Evolutionary conservation across 1,140 invertebrate genomes (phyloP).

Genomic region (Antheraea mylitta): DNA sequence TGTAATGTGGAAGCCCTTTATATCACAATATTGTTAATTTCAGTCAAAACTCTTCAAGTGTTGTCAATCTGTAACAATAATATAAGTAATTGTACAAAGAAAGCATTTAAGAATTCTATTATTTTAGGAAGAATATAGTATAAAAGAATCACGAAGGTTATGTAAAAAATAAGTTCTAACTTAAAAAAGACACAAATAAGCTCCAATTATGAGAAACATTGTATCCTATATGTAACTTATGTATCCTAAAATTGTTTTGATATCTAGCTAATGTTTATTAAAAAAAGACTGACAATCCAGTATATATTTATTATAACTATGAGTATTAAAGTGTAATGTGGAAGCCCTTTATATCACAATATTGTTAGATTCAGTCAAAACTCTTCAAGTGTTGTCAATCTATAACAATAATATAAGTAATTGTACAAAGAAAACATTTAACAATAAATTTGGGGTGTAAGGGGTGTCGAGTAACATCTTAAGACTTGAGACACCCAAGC

Average conservation of each 20-base stretch:
- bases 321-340: constrained; percentile 37
- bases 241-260: neutral
- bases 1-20: constrained; percentile 40
- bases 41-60: constrained; percentile 19
- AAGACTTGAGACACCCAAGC: too few relatives aligned
- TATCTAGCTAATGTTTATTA: too few relatives aligned
- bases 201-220: too few relatives aligned
- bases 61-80: constrained; percentile 36
- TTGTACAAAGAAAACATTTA: neutral
- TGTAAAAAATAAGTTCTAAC: too few relatives aligned
- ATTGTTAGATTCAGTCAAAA: constrained; percentile 28
- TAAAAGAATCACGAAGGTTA: too few relatives aligned
- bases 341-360: constrained; percentile 45
- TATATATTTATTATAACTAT: constrained; percentile 7
- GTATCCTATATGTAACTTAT: too few relatives aligned
- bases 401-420: constrained; percentile 32
- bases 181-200: too few relatives aligned
- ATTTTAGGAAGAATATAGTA: too few relatives aligned
- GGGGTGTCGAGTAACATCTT: too few relatives aligned
- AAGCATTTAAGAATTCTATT: neutral
- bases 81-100: constrained; percentile 1
- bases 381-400: constrained; percentile 15
- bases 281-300: neutral
- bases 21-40: constrained; percentile 36
- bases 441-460: too few relatives aligned